Conservation (phyloP, 2,797 vertebrate species). For the Tauraco hartlaubi region DNA sequence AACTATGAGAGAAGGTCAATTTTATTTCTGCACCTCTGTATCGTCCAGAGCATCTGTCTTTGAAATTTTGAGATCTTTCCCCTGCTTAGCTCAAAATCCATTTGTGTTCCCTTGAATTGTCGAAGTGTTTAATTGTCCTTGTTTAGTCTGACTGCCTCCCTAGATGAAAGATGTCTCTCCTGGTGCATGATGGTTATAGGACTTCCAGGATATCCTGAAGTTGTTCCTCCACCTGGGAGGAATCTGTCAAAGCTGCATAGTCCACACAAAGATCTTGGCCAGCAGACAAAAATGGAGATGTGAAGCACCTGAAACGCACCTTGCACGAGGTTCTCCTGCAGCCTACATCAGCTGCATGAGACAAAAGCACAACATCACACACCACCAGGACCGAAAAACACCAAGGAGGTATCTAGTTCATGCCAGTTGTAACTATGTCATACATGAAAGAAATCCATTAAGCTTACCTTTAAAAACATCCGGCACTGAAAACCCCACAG, state of each 20-base stretch:
- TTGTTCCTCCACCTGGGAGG: neutral
- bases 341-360: neutral
- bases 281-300: neutral
- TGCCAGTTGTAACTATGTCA: neutral
- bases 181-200: neutral
- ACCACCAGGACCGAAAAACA: neutral
- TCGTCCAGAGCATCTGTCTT: neutral
- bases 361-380: neutral
- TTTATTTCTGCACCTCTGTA: neutral
- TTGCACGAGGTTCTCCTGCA: neutral
- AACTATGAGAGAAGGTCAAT: neutral
- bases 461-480: neutral
- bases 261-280: neutral
- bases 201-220: neutral
- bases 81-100: neutral
- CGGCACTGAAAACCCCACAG: neutral
- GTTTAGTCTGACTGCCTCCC: neutral
- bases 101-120: neutral
- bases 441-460: neutral
- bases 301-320: neutral
- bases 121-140: neutral
- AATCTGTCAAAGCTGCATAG: neutral
- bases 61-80: neutral
- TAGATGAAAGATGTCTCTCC: neutral
- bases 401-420: neutral